These are phyloP conservation scores for Andrena trimmerana DNA, from an alignment of 2,888 invertebrate species.

Conservation along the genomic window DNA sequence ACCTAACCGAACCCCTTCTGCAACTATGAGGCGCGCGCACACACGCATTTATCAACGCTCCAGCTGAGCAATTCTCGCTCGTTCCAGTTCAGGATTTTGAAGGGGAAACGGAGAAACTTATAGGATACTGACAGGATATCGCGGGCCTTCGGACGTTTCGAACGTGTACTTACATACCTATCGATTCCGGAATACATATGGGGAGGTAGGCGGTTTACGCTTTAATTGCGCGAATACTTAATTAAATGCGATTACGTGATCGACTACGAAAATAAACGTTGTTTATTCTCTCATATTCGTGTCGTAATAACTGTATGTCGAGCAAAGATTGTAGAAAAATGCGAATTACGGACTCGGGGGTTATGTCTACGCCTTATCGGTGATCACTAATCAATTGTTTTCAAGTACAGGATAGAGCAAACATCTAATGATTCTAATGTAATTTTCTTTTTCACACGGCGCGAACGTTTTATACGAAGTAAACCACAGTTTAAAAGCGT, in stretches of 20 bases:
- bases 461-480: too few relatives aligned
- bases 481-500: too few relatives aligned
- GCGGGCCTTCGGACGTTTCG: conserved; percentile 34
- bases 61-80: not conserved
- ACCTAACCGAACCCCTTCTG: not conserved
- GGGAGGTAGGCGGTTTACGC: conserved; percentile 41
- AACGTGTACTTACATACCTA: conserved; percentile 13
- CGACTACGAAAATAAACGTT: conserved; percentile 38
- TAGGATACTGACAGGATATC: not conserved
- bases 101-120: not conserved
- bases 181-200: conserved; percentile 47
- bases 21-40: not conserved
- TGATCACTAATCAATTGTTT: too few relatives aligned
- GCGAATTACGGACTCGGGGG: not conserved
- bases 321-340: not conserved
- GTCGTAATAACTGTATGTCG: not conserved
- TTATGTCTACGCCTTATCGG: too few relatives aligned
- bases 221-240: conserved; percentile 47
- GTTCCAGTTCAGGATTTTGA: conserved; percentile 17
- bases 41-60: not conserved
- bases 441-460: too few relatives aligned
- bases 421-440: too few relatives aligned
- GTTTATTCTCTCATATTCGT: conserved; percentile 4
- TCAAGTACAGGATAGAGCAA: too few relatives aligned
- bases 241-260: conserved; percentile 55